Evolutionary conservation across 2,888 invertebrate species (phyloP).

Genomic region (Dexiosoma caninum): DNA sequence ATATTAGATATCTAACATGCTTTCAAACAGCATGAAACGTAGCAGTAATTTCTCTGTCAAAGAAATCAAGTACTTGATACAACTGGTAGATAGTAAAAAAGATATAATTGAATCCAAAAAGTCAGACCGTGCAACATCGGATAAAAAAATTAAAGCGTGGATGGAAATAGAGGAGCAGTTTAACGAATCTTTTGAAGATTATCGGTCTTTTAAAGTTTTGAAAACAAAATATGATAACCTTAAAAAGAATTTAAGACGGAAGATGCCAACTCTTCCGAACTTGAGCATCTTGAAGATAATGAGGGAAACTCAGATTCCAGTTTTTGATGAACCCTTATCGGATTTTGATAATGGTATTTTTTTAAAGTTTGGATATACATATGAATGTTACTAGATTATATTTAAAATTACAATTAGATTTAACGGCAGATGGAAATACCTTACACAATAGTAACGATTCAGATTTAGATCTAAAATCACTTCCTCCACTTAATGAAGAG

Average conservation of each 20-base stretch:
- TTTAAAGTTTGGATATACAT: background rate
- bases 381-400: background rate
- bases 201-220: constrained; percentile 30
- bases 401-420: background rate
- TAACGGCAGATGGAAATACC: constrained; percentile 20
- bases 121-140: constrained; percentile 27
- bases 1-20: background rate
- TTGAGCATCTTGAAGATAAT: constrained; percentile 29
- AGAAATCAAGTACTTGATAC: constrained; percentile 37
- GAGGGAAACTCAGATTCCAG: background rate
- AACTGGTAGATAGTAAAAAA: constrained; percentile 33
- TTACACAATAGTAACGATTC: constrained; percentile 3
- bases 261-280: constrained; percentile 28
- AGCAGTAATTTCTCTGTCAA: constrained; percentile 46
- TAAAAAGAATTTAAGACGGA: constrained; percentile 27
- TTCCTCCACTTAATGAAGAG: constrained; percentile 14
- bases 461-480: constrained; percentile 35
- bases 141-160: constrained; percentile 49
- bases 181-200: constrained; percentile 42
- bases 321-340: constrained; percentile 20
- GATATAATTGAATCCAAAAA: constrained; percentile 44
- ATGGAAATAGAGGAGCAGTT: constrained; percentile 46
- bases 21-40: constrained; percentile 3
- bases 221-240: constrained; percentile 51
- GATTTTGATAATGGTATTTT: constrained; percentile 25